These are phyloP conservation scores for Indicator indicator DNA, from an alignment of 2,113 vertebrate genomes.

Conservation along the genomic window DNA sequence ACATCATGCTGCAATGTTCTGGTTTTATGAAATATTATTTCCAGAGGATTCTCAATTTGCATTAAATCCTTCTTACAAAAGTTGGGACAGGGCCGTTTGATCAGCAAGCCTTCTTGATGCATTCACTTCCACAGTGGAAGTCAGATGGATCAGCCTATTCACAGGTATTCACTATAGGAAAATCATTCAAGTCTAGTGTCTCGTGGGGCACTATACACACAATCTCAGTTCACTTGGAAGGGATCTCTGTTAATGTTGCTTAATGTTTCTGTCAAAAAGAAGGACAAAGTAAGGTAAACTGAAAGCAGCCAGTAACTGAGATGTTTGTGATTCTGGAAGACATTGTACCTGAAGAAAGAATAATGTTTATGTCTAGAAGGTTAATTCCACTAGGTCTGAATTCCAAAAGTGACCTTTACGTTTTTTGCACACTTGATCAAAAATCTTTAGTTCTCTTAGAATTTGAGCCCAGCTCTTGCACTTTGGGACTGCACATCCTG, in stretches of 20 bases:
- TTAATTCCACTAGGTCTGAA: neutral
- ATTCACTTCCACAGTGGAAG: neutral
- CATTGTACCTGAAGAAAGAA: neutral
- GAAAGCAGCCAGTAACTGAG: neutral
- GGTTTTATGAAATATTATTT: conserved; percentile 16
- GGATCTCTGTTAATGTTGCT: neutral
- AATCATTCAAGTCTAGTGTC: neutral
- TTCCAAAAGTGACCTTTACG: neutral
- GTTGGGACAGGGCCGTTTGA: neutral
- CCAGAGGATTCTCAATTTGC: neutral
- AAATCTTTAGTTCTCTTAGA: neutral
- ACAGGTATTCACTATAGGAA: neutral
- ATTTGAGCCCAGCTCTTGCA: neutral
- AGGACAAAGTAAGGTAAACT: conserved; percentile 9
- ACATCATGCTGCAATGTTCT: neutral
- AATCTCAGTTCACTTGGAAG: neutral
- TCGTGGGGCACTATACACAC: neutral
- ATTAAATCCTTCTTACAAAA: neutral
- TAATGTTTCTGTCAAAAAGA: conserved; percentile 4
- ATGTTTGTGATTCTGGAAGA: conserved; percentile 4
- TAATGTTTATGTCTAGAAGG: neutral
- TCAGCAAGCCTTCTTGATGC: neutral
- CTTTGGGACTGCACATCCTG: neutral
- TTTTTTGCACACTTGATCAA: neutral
- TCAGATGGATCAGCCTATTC: neutral